These are phyloP conservation scores for Miniopterus natalensis DNA, from an alignment of 2,113 vertebrate species.

Conservation along the genomic window DNA sequence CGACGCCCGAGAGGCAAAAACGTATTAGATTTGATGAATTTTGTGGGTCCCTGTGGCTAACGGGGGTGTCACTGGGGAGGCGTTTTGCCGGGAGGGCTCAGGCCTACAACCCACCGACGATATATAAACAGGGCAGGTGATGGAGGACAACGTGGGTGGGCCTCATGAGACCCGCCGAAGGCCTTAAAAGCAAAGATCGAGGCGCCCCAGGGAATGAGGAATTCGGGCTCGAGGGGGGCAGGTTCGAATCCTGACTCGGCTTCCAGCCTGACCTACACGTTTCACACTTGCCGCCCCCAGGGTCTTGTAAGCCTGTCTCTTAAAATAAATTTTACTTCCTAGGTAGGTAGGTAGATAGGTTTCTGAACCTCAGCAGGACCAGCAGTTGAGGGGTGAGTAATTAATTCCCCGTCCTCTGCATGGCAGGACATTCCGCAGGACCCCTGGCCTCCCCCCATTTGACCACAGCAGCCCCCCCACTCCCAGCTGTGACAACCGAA, in stretches of 20 bases:
- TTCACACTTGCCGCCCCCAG: too few species aligned
- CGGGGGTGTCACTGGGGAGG: not conserved
- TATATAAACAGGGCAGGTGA: too few species aligned
- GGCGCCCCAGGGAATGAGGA: not conserved
- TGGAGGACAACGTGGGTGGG: too few species aligned
- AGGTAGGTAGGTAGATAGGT: not conserved
- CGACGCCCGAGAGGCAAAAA: too few species aligned
- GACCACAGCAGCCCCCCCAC: not conserved
- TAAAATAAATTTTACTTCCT: not conserved
- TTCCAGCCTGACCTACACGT: not conserved
- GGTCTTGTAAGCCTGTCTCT: not conserved
- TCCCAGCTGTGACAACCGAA: not conserved
- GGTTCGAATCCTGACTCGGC: not conserved
- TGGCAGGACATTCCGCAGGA: accelerated
- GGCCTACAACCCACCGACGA: too few species aligned
- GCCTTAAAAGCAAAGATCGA: not conserved
- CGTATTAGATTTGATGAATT: too few species aligned
- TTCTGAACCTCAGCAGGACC: not conserved
- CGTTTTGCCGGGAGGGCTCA: too few species aligned
- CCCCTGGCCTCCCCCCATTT: not conserved
- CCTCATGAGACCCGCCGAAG: too few species aligned
- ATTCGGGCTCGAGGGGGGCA: not conserved
- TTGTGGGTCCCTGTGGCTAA: not conserved
- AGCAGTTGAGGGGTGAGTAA: accelerated
- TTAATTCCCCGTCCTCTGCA: not conserved